phyloP scores from a whole-genome alignment of 2,113 vertebrate species.

The Craseonycteris thonglongyai region DNA sequence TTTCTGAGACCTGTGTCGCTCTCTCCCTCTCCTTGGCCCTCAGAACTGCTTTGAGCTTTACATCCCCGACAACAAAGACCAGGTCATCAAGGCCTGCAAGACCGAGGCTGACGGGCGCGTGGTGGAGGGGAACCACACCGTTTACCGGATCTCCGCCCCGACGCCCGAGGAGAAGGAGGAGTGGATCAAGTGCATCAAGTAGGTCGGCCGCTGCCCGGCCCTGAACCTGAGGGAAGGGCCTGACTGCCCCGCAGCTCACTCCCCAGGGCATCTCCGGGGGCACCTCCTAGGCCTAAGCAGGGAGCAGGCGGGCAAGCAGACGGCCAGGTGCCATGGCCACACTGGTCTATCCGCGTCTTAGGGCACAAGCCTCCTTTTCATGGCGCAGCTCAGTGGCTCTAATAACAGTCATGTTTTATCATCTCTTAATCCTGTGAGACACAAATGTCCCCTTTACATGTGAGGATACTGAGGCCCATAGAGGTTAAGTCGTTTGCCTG shows the following conservation, averaged over 20 bases:
- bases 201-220: too few species aligned
- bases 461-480: neutral
- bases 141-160: slow-evolving; percentile 96
- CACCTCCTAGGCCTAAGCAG: neutral
- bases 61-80: slow-evolving; percentile 97
- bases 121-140: slow-evolving; percentile 98
- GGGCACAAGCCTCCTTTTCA: too few species aligned
- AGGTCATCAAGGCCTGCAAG: slow-evolving; percentile 98
- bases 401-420: fast-evolving
- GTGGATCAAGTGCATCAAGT: slow-evolving; percentile 99
- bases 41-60: slow-evolving; percentile 99
- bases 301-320: fast-evolving
- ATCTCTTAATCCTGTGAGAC: neutral
- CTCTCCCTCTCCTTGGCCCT: fast-evolving
- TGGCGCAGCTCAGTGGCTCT: neutral
- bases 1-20: neutral
- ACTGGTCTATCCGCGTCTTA: neutral
- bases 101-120: slow-evolving; percentile 95
- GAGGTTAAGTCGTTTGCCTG: fast-evolving
- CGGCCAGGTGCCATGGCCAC: fast-evolving
- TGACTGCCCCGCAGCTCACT: neutral
- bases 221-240: too few species aligned
- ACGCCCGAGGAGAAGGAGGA: slow-evolving; percentile 94
- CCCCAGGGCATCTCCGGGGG: neutral
- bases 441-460: neutral